Percentiles rank a stretch among this genome's conserved stretches.
These are phyloP conservation scores for Opisthocomus hoazin DNA, from an alignment of 2,113 vertebrate species.

Conservation along the genomic window DNA sequence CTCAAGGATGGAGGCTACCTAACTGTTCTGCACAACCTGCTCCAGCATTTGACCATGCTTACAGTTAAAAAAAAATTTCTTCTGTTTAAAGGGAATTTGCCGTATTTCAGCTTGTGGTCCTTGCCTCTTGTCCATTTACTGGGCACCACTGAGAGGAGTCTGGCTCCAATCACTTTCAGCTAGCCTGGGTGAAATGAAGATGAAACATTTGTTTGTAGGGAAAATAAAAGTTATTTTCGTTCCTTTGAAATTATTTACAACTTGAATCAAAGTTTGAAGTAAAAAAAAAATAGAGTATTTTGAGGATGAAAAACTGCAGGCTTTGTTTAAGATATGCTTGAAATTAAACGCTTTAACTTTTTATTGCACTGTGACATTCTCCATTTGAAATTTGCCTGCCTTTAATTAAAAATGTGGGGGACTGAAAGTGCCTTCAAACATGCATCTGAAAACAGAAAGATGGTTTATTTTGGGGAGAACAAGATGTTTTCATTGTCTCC, in stretches of 20 bases:
- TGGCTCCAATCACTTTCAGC: neutral
- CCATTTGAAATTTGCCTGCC: constrained; percentile 11
- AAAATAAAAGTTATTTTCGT: constrained; percentile 44
- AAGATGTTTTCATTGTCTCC: constrained; percentile 4
- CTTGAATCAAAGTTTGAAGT: neutral
- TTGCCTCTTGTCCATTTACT: neutral
- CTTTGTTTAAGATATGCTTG: constrained; percentile 9
- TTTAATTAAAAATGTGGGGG: constrained; percentile 16
- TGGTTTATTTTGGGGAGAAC: neutral
- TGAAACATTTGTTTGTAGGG: neutral
- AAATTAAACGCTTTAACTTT: neutral
- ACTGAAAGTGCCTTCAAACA: neutral
- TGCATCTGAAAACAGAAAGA: neutral
- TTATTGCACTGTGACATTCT: constrained; percentile 12
- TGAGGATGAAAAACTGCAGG: constrained; percentile 13
- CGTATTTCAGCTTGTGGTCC: neutral
- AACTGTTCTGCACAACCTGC: neutral
- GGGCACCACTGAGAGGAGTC: neutral
- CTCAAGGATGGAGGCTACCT: neutral
- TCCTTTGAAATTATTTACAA: constrained; percentile 48
- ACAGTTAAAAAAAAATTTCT: neutral
- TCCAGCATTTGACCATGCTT: neutral
- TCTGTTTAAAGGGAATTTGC: neutral
- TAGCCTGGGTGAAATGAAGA: neutral
- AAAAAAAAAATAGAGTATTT: neutral